Conservation (phyloP, 2,113 vertebrate genomes). For the Siniperca chuatsi region DNA sequence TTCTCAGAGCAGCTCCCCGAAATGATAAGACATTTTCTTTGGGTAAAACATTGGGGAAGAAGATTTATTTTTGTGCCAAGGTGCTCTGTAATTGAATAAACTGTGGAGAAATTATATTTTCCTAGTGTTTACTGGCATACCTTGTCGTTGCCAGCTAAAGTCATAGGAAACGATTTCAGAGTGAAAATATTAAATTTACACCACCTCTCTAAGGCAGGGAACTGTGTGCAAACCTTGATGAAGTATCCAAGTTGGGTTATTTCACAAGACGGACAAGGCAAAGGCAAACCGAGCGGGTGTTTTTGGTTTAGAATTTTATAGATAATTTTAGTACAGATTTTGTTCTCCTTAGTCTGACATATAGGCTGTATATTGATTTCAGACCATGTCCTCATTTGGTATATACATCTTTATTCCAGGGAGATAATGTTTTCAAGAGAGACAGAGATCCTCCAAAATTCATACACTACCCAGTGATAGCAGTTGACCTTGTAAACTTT, state of each 20-base stretch:
- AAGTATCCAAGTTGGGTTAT: slow-evolving; percentile 35
- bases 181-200: slow-evolving; percentile 52
- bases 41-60: slow-evolving; percentile 42
- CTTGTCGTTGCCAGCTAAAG: slow-evolving; percentile 52
- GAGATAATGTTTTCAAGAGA: slow-evolving; percentile 49
- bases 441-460: slow-evolving; percentile 42
- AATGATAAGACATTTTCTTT: slow-evolving; percentile 56
- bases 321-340: slow-evolving; percentile 21
- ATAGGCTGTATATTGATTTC: slow-evolving; percentile 47
- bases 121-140: slow-evolving; percentile 36
- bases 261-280: slow-evolving; percentile 37
- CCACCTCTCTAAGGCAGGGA: slow-evolving; percentile 21
- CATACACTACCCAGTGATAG: slow-evolving; percentile 38
- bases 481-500: slow-evolving; percentile 79
- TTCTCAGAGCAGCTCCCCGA: slow-evolving; percentile 40
- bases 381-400: slow-evolving; percentile 17
- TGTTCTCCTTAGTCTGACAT: slow-evolving; percentile 17
- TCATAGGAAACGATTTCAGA: slow-evolving; percentile 45
- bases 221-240: slow-evolving; percentile 28
- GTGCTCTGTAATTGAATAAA: slow-evolving; percentile 69
- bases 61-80: slow-evolving; percentile 50
- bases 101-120: slow-evolving; percentile 56
- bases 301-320: slow-evolving; percentile 36
- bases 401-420: slow-evolving; percentile 35
- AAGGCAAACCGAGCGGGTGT: slow-evolving; percentile 19